Evolutionary conservation across 2,113 vertebrate species (phyloP).

Genomic region (Mustela nigripes): DNA sequence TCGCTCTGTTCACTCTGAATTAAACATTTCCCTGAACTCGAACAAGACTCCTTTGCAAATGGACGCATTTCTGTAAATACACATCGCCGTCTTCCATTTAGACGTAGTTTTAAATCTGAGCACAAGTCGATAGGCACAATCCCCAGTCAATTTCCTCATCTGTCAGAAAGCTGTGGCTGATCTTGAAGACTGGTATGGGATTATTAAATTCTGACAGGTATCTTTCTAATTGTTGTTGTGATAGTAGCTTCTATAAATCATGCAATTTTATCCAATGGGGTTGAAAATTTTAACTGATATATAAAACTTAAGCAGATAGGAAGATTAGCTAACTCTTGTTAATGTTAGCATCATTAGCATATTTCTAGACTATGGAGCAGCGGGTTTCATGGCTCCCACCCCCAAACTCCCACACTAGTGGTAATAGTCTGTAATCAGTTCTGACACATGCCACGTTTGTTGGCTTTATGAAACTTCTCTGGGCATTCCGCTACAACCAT

Average conservation of each 20-base stretch:
- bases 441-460: neutral
- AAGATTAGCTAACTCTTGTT: neutral
- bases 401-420: neutral
- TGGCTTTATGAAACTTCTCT: slow-evolving; percentile 1
- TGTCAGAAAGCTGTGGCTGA: neutral
- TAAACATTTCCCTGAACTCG: slow-evolving; percentile 48
- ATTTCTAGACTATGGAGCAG: neutral
- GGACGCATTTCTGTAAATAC: neutral
- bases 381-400: neutral
- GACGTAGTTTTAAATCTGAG: neutral
- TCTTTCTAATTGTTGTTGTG: neutral
- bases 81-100: neutral
- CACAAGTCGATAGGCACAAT: neutral
- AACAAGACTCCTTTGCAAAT: neutral
- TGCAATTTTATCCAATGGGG: neutral
- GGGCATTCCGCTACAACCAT: neutral
- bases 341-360: neutral
- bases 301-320: neutral
- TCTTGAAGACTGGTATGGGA: neutral
- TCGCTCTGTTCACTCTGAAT: slow-evolving; percentile 58
- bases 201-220: neutral
- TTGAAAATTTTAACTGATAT: slow-evolving; percentile 23
- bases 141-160: neutral
- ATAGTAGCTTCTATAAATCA: neutral
- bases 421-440: neutral